Evolutionary conservation across 1,140 invertebrate species (phyloP).

Genomic region (Elymnias hypermnestra): DNA sequence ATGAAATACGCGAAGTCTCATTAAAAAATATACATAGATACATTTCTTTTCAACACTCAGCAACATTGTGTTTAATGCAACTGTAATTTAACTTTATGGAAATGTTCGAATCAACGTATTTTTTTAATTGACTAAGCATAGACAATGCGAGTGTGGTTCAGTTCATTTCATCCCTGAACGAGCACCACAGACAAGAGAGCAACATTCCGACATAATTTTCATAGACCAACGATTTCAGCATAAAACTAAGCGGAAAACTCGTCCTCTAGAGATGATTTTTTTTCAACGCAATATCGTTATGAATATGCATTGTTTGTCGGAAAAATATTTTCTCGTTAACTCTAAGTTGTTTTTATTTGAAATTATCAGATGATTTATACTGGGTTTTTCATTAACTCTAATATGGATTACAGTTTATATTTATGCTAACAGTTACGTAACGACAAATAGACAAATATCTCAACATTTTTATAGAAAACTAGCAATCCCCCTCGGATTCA

Average conservation of each 20-base stretch:
- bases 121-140: conserved; percentile 5
- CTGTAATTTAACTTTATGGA: neutral
- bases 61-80: conserved; percentile 4
- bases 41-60: neutral
- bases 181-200: conserved; percentile 6
- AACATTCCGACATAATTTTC: conserved; percentile 15
- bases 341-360: conserved; percentile 2
- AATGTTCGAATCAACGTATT: conserved; percentile 3
- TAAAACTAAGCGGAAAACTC: conserved; percentile 6
- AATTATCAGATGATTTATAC: conserved; percentile 1
- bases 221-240: conserved; percentile 8
- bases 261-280: conserved; percentile 12
- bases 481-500: too few species aligned
- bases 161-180: conserved; percentile 10
- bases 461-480: too few species aligned
- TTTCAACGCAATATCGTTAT: conserved; percentile 8
- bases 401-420: conserved; percentile 1
- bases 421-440: too few species aligned
- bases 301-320: conserved; percentile 16
- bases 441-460: too few species aligned
- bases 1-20: neutral
- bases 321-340: conserved; percentile 15
- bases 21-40: conserved; percentile 5
- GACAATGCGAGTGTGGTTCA: conserved; percentile 2
- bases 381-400: neutral